Conservation (phyloP, 2,113 vertebrate genomes). For the Pogona vitticeps region DNA sequence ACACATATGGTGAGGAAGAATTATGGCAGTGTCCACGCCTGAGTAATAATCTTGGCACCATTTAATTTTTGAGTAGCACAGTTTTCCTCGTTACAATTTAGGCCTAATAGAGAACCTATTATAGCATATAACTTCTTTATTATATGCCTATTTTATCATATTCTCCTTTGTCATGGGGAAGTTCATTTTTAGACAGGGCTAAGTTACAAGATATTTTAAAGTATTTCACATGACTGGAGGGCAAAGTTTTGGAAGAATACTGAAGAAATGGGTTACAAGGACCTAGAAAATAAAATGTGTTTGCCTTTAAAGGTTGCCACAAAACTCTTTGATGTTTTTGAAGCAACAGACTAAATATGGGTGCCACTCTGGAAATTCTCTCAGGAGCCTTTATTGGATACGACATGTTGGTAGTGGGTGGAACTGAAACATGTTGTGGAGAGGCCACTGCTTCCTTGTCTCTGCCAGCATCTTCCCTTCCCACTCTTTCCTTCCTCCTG, state of each 20-base stretch:
- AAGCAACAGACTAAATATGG: too few species aligned
- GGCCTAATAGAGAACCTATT: neutral
- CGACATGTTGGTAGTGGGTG: too few species aligned
- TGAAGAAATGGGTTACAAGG: neutral
- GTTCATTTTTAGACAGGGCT: neutral
- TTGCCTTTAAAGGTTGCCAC: too few species aligned
- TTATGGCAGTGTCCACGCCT: neutral
- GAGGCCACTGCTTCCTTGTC: too few species aligned
- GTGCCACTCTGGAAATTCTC: too few species aligned
- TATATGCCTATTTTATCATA: neutral
- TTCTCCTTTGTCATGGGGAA: constrained; percentile 13
- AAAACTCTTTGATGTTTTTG: too few species aligned
- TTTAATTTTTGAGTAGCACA: neutral
- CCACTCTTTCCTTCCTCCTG: too few species aligned
- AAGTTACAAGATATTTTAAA: neutral
- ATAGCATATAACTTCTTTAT: neutral
- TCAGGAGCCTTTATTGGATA: too few species aligned
- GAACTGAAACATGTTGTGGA: too few species aligned
- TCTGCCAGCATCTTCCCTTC: too few species aligned
- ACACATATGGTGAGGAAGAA: neutral
- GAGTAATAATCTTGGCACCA: neutral
- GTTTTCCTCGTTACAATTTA: constrained; percentile 9
- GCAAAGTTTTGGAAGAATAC: neutral
- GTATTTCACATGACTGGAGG: neutral
- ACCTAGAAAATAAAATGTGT: too few species aligned